phyloP scores from a whole-genome alignment of 2,113 vertebrate species.

The Semnornis frantzii region DNA sequence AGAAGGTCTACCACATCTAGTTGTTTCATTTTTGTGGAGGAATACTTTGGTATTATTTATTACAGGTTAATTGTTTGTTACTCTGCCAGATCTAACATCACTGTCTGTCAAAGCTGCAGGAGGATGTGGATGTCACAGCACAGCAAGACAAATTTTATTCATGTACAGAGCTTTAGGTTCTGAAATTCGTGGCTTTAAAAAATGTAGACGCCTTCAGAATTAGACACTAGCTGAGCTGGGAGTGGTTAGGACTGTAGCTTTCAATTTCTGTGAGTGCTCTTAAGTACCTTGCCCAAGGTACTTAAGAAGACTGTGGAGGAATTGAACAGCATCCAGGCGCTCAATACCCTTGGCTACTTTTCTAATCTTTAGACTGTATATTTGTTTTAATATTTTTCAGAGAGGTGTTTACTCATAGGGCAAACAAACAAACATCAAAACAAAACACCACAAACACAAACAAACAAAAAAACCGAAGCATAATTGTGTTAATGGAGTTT shows the following conservation, averaged over 20 bases:
- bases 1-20: background rate
- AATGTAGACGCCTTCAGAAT: background rate
- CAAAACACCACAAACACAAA: no score
- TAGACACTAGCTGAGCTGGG: background rate
- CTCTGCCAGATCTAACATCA: background rate
- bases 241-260: background rate
- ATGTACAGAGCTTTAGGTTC: background rate
- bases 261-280: background rate
- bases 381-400: background rate
- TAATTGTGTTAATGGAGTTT: background rate
- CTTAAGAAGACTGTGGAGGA: background rate
- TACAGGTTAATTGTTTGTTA: background rate
- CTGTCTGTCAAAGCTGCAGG: background rate
- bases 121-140: fast-evolving
- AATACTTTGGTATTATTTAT: background rate
- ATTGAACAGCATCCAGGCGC: background rate
- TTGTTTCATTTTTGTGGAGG: background rate
- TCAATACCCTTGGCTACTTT: background rate
- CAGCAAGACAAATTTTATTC: background rate
- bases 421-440: background rate
- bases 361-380: background rate
- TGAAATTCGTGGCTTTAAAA: background rate
- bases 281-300: background rate
- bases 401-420: background rate
- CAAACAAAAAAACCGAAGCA: background rate